A percentile compares a stretch with the other conserved stretches of the same genome.
These are phyloP conservation scores for Etheostoma spectabile DNA, from an alignment of 2,113 vertebrate genomes.

Conservation along the genomic window DNA sequence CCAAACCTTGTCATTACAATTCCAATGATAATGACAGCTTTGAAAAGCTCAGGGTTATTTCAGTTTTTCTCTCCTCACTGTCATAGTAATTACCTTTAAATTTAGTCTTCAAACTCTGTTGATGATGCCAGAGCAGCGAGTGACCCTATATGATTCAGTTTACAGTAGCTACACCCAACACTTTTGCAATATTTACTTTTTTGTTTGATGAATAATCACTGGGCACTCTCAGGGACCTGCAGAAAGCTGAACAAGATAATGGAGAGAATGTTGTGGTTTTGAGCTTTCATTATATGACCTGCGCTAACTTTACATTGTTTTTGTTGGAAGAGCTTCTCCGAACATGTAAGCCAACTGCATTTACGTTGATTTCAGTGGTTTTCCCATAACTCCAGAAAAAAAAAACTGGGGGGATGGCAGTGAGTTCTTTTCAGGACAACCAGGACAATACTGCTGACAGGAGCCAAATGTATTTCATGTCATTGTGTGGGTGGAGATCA, in stretches of 20 bases:
- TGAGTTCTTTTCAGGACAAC: conserved; percentile 73
- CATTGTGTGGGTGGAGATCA: conserved; percentile 71
- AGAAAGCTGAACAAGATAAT: conserved; percentile 69
- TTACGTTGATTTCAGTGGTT: conserved; percentile 75
- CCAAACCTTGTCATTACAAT: conserved; percentile 87
- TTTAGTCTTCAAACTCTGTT: conserved; percentile 84
- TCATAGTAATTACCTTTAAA: conserved; percentile 89
- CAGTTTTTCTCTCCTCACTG: conserved; percentile 81
- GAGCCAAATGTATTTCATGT: conserved; percentile 68
- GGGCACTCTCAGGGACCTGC: conserved; percentile 61
- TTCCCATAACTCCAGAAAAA: conserved; percentile 72
- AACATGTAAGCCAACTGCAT: conserved; percentile 76
- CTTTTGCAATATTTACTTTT: conserved; percentile 68
- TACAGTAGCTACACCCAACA: conserved; percentile 82
- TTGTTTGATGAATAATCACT: conserved; percentile 69
- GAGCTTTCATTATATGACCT: conserved; percentile 72
- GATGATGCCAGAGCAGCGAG: conserved; percentile 70
- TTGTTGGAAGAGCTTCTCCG: conserved; percentile 62
- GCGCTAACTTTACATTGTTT: conserved; percentile 78
- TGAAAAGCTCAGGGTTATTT: conserved; percentile 83
- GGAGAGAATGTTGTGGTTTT: conserved; percentile 60
- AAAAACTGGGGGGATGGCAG: conserved; percentile 54
- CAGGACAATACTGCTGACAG: conserved; percentile 65
- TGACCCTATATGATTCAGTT: conserved; percentile 76
- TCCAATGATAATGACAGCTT: conserved; percentile 88